Evolutionary conservation across 2,797 vertebrate species (phyloP), one percentile per base, ranked within the genome.

Genomic region (Vultur gryphus): DNA sequence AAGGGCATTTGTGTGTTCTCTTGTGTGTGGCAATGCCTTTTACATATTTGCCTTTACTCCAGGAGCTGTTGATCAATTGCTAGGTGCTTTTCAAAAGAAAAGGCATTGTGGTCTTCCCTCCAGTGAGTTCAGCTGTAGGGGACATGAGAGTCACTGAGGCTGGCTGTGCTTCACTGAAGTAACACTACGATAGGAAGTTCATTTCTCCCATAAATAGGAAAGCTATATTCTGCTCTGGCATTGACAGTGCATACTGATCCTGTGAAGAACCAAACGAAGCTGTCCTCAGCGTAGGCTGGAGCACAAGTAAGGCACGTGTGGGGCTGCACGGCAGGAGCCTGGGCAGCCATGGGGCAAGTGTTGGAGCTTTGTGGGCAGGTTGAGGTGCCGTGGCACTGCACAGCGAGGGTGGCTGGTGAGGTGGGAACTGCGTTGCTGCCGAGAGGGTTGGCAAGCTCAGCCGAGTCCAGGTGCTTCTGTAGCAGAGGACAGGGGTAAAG

Each of bases 381-480:
- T 28, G 64, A 49, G 43, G 19, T 70, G 46, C 65, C 2, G 1
- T 4, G 11, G 31, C 46, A 23, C 46, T 23, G 16, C 67, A 11
- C 5, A 2, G 16, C 4, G 13, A 52, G 6, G 2, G 19, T 58
- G 44, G 8, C 51, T 33, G 33, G 13, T 21, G 31, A 49, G 52
- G 17, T 41, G 52, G 41, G 55, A 65, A 6, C 21, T 33, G 16
- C 3, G 1, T 14, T 52, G 39, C 31, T 81, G 43, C 29, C 1
- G 2, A 5, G 28, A 26, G 14, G 20, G 9, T 16, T 3, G 1
- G 21, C 46, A 16, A 33, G 11, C 58, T 49, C 61, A 35, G 54
- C 46, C 3, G 1, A 44, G 23, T 17, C 21, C 37, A 17, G 33
- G n/a, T 17, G 7, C 51, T 11, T 26, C 25, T 46, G 39, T 0